Percentiles rank a stretch among this genome's conserved stretches.
phyloP scores from a whole-genome alignment of 1,140 invertebrate species.

The Octopus bimaculoides region DNA sequence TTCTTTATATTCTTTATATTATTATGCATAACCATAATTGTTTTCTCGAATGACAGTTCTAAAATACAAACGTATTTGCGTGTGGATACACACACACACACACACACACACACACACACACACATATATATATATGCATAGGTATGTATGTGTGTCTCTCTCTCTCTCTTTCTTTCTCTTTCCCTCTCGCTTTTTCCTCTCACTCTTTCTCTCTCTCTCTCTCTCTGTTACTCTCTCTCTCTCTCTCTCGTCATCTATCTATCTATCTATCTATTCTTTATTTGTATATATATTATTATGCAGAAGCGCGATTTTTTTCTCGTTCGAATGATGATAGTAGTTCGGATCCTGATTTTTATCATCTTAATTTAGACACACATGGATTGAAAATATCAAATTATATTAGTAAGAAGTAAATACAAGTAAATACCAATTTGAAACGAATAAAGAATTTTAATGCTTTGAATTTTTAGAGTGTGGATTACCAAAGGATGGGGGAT shows the following conservation, averaged over 20 bases:
- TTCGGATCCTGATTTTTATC: too few species aligned
- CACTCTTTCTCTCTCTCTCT: conserved; percentile 6
- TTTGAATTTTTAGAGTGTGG: too few species aligned
- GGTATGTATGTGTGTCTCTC: background rate
- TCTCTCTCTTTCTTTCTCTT: too few species aligned
- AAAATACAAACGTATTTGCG: background rate
- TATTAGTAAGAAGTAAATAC: too few species aligned
- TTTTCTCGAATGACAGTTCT: background rate
- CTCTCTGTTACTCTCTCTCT: background rate
- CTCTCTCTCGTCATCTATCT: background rate
- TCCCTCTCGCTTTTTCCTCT: background rate
- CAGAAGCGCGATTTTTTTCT: too few species aligned
- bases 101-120: background rate
- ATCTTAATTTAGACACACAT: too few species aligned
- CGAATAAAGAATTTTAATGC: too few species aligned
- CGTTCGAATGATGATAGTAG: too few species aligned
- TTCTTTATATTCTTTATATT: background rate
- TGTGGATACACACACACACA: background rate
- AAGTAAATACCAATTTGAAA: too few species aligned
- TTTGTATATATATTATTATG: too few species aligned
- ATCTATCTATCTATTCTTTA: background rate
- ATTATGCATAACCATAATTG: background rate
- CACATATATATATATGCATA: background rate
- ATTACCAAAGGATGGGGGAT: too few species aligned
- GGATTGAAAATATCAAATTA: too few species aligned